Evolutionary conservation across 1,140 invertebrate species (phyloP).

Genomic region (Zaprionus africanus): DNA sequence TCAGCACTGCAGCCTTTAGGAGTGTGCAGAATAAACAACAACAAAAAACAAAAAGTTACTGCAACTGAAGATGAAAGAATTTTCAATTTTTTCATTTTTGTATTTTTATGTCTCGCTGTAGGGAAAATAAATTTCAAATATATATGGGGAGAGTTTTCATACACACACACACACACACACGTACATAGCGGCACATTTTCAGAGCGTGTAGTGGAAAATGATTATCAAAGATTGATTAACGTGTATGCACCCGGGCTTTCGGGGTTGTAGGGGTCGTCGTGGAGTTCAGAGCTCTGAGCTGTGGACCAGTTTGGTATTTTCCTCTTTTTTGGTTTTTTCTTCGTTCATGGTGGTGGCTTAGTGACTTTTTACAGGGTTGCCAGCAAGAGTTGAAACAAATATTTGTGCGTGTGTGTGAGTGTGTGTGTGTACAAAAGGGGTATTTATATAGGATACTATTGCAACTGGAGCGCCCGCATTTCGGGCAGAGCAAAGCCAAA

Average conservation of each 20-base stretch:
- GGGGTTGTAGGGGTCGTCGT: conserved; percentile 27
- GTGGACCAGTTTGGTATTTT: conserved; percentile 34
- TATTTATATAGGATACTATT: conserved; percentile 44
- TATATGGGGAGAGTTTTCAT: not conserved
- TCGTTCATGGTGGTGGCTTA: conserved; percentile 30
- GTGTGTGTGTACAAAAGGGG: conserved; percentile 39
- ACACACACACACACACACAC: conserved; percentile 12
- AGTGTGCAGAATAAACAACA: conserved; percentile 18
- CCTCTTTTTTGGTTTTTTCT: conserved; percentile 39
- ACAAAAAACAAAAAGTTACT: conserved; percentile 12
- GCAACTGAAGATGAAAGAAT: conserved; percentile 8
- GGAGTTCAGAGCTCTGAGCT: conserved; percentile 31
- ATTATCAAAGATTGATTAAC: conserved; percentile 77
- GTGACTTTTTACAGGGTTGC: conserved; percentile 44
- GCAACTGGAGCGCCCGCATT: conserved; percentile 45
- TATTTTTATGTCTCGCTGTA: conserved; percentile 3
- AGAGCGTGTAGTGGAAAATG: conserved; percentile 55
- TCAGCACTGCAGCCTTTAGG: not conserved
- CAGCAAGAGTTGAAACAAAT: conserved; percentile 43
- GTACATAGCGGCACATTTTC: not conserved
- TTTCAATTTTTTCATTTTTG: conserved; percentile 20
- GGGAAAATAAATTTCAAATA: conserved; percentile 32
- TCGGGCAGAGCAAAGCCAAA: not conserved
- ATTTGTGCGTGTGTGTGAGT: conserved; percentile 22
- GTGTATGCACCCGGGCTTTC: conserved; percentile 4